phyloP scores from a whole-genome alignment of 2,113 vertebrate genomes.

The Collichthys lucidus region DNA sequence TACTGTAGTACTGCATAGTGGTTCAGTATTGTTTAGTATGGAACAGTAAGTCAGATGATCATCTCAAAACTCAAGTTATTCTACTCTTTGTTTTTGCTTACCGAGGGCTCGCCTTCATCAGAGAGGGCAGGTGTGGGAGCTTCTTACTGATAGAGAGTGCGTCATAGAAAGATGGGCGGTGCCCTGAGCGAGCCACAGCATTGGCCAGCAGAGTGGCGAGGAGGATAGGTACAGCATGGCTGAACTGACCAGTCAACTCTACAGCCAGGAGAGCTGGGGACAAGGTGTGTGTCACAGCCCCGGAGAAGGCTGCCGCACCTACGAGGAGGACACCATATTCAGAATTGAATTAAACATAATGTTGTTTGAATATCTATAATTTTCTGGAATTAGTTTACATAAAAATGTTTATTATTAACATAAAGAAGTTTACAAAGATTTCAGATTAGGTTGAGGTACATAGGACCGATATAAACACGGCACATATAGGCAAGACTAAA shows the following conservation, averaged over 20 bases:
- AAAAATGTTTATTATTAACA: background rate
- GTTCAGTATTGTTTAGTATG: too few relatives aligned
- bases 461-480: slow-evolving; percentile 15
- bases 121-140: slow-evolving; percentile 90
- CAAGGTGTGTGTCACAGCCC: slow-evolving; percentile 90
- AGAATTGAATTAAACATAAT: too few relatives aligned
- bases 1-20: too few relatives aligned
- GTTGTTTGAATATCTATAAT: background rate
- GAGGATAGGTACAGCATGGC: slow-evolving; percentile 86
- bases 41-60: too few relatives aligned
- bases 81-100: slow-evolving; percentile 65
- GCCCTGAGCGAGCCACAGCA: slow-evolving; percentile 83
- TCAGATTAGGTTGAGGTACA: too few relatives aligned
- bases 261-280: slow-evolving; percentile 92
- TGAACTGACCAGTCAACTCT: slow-evolving; percentile 91
- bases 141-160: slow-evolving; percentile 91
- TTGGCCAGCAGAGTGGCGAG: slow-evolving; percentile 91
- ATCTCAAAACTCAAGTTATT: background rate
- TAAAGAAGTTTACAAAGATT: background rate
- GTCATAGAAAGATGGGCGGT: slow-evolving; percentile 92
- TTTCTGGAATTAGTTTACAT: background rate
- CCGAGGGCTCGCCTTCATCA: slow-evolving; percentile 85
- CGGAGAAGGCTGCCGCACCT: slow-evolving; percentile 94
- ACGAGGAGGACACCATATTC: background rate
- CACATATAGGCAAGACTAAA: background rate